Conservation (phyloP, 2,797 vertebrate genomes). For the Sebastes cheni region DNA sequence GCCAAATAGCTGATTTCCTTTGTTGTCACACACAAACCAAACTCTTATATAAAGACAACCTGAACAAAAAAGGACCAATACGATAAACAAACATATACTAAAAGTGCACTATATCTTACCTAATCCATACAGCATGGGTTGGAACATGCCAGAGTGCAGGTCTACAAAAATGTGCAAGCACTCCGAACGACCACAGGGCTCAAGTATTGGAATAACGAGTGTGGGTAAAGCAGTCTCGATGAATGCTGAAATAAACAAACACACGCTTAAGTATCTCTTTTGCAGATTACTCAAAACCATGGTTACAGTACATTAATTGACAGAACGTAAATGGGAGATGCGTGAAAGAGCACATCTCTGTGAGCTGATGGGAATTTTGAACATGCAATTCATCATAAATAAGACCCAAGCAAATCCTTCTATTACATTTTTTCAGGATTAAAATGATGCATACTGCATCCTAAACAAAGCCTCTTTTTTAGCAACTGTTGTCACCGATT, state of each 20-base stretch:
- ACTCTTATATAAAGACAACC: not conserved
- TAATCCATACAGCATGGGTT: constrained; percentile 96
- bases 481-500: not conserved
- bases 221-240: constrained; percentile 96
- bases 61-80: not conserved
- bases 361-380: not conserved
- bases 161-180: constrained; percentile 99
- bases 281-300: not conserved
- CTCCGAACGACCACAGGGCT: constrained; percentile 95
- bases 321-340: not conserved
- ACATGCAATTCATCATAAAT: not conserved
- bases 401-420: not conserved
- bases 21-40: not conserved
- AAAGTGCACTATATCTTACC: constrained; percentile 81
- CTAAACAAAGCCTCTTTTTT: not conserved
- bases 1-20: not conserved
- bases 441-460: not conserved
- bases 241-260: constrained; percentile 86
- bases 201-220: constrained; percentile 94
- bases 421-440: not conserved
- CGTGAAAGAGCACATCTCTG: not conserved
- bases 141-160: constrained; percentile 98
- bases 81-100: not conserved
- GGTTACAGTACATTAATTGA: not conserved
- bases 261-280: not conserved